Evolutionary conservation across 1,140 invertebrate species (phyloP).

Genomic region (Conus betulinus): DNA sequence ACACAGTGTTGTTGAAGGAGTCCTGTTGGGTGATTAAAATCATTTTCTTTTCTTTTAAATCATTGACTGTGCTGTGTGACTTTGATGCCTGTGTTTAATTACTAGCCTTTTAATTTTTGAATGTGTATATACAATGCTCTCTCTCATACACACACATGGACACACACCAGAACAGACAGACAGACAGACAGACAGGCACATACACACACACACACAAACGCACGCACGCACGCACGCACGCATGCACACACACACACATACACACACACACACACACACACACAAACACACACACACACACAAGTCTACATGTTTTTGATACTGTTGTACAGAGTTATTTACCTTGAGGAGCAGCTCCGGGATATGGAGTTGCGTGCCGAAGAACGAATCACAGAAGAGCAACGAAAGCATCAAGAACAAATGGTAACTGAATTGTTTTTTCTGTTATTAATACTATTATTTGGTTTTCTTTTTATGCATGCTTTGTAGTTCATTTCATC

Average conservation of each 20-base stretch:
- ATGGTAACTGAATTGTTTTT: conserved; percentile 73
- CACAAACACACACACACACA: not conserved
- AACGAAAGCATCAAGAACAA: conserved; percentile 88
- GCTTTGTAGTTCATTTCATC: not conserved
- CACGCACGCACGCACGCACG: no score
- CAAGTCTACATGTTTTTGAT: not conserved
- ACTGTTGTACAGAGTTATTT: conserved; percentile 82
- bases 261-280: no score
- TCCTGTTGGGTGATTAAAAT: no score
- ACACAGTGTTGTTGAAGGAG: no score
- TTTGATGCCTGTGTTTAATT: no score
- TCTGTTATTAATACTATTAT: not conserved
- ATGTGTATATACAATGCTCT: no score
- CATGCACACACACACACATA: not conserved
- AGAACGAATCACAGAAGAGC: conserved; percentile 89
- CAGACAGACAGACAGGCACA: no score
- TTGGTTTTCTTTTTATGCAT: not conserved
- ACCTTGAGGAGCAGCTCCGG: conserved; percentile 93
- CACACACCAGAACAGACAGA: no score
- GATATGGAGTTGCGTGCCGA: conserved; percentile 92
- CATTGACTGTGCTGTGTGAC: no score
- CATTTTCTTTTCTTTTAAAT: no score
- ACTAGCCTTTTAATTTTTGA: no score
- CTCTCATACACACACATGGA: not conserved
- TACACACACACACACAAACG: not conserved